These are phyloP conservation scores for Neodiprion virginianus DNA, from an alignment of 1,140 invertebrate genomes.

Conservation along the genomic window DNA sequence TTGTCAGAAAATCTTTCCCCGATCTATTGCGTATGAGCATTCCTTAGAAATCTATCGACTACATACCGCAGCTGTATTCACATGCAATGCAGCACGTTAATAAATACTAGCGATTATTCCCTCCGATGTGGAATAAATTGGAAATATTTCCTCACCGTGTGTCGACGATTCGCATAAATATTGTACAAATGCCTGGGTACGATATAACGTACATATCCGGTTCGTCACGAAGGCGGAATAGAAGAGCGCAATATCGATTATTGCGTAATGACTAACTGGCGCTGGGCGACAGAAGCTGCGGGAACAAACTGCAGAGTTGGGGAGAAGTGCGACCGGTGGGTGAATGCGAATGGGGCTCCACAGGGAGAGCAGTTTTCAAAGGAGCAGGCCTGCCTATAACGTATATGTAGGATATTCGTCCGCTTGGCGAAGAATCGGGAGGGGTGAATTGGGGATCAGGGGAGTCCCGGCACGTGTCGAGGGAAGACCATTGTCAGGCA, in stretches of 20 bases:
- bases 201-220: too few relatives aligned
- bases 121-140: too few relatives aligned
- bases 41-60: too few relatives aligned
- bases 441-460: not conserved
- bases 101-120: too few relatives aligned
- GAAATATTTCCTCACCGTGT: too few relatives aligned
- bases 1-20: too few relatives aligned
- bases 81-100: too few relatives aligned
- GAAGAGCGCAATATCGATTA: not conserved
- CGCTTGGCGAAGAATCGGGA: not conserved
- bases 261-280: constrained; percentile 4
- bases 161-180: too few relatives aligned
- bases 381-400: not conserved
- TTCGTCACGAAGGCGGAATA: not conserved
- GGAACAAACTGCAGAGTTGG: not conserved
- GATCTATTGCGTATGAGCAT: too few relatives aligned
- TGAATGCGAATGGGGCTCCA: too few relatives aligned
- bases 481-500: not conserved
- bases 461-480: not conserved
- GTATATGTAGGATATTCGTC: not conserved
- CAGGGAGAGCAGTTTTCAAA: not conserved
- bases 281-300: not conserved
- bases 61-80: too few relatives aligned
- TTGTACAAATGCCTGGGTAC: too few relatives aligned
- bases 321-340: not conserved